phyloP scores from a whole-genome alignment of 2,888 invertebrate genomes.

The Tetheella fluctuosa region DNA sequence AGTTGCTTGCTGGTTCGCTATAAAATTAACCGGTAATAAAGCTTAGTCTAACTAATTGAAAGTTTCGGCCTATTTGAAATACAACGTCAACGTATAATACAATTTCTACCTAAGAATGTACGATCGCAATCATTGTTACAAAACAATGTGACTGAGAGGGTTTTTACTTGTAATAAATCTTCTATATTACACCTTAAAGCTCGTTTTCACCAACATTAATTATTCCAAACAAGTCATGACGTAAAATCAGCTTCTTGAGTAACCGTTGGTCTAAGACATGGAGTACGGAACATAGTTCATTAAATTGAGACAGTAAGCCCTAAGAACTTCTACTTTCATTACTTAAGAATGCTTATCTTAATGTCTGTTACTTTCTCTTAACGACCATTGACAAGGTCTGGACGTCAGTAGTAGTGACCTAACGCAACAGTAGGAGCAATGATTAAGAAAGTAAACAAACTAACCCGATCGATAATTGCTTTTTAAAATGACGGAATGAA shows the following conservation, averaged over 20 bases:
- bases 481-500: slow-evolving; percentile 10
- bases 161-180: slow-evolving; percentile 2
- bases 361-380: slow-evolving; percentile 56
- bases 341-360: slow-evolving; percentile 54
- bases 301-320: slow-evolving; percentile 18
- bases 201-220: neutral
- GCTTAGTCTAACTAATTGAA: neutral
- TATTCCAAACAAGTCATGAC: neutral
- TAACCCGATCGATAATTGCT: slow-evolving; percentile 16
- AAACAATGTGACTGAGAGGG: neutral
- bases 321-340: slow-evolving; percentile 48
- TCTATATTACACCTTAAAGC: neutral
- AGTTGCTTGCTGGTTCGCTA: too few species aligned
- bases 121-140: neutral
- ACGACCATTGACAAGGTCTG: slow-evolving; percentile 39
- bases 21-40: neutral
- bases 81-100: neutral
- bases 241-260: slow-evolving; percentile 16
- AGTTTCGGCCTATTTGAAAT: neutral
- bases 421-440: slow-evolving; percentile 40
- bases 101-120: slow-evolving; percentile 1
- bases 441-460: slow-evolving; percentile 35
- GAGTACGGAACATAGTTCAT: neutral
- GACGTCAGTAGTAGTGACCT: slow-evolving; percentile 60
- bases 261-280: slow-evolving; percentile 13